Evolutionary conservation across 2,888 invertebrate genomes (phyloP).

Genomic region (Microctonus brassicae): DNA sequence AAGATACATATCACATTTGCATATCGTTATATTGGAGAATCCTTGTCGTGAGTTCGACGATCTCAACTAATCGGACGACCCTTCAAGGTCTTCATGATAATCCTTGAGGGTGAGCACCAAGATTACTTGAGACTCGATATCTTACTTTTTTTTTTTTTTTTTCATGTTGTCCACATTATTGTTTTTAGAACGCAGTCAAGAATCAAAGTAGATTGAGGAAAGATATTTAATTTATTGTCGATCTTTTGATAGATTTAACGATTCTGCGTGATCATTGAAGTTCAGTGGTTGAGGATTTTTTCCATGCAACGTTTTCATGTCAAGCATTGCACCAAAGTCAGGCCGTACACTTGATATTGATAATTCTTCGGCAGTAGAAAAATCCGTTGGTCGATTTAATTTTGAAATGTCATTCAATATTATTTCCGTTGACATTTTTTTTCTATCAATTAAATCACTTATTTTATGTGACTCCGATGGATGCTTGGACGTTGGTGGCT

Average conservation of each 20-base stretch:
- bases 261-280: slow-evolving; percentile 56
- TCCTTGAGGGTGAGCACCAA: slow-evolving; percentile 39
- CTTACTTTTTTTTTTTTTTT: not conserved
- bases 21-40: slow-evolving; percentile 10
- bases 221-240: slow-evolving; percentile 49
- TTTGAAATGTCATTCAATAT: slow-evolving; percentile 36
- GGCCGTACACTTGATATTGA: slow-evolving; percentile 55
- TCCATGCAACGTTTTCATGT: slow-evolving; percentile 60
- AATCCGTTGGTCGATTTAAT: slow-evolving; percentile 43
- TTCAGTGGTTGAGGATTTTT: slow-evolving; percentile 54
- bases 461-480: slow-evolving; percentile 27
- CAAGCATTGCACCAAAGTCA: slow-evolving; percentile 61
- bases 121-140: slow-evolving; percentile 5
- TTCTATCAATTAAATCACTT: slow-evolving; percentile 42
- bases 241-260: slow-evolving; percentile 65
- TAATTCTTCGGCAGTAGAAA: slow-evolving; percentile 57
- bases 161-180: not conserved
- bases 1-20: not conserved
- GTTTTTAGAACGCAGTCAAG: not conserved
- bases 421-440: slow-evolving; percentile 28
- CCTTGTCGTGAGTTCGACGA: slow-evolving; percentile 44
- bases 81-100: slow-evolving; percentile 43
- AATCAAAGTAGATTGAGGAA: not conserved
- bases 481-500: slow-evolving; percentile 43
- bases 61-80: slow-evolving; percentile 38